These are phyloP conservation scores for Eugnorisma glareosa DNA, from an alignment of 2,888 invertebrate species.

Conservation along the genomic window DNA sequence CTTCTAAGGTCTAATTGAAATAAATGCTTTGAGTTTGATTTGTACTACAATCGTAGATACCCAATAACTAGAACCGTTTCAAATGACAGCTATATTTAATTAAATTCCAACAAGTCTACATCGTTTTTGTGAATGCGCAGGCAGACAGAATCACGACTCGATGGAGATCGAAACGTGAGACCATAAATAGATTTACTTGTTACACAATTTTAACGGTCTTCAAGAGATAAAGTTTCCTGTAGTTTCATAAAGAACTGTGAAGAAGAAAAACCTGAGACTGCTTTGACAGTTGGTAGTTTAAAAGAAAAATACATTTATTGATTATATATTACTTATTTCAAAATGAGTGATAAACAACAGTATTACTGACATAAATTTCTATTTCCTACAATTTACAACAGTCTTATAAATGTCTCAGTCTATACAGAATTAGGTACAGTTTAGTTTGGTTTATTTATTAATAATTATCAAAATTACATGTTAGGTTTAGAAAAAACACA, in stretches of 20 bases:
- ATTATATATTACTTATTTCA: no score
- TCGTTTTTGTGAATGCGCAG: conserved; percentile 67
- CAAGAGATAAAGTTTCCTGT: conserved; percentile 46
- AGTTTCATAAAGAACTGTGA: not conserved
- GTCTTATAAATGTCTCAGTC: not conserved
- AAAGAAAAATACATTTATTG: no score
- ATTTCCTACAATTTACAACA: not conserved
- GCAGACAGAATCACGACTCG: conserved; percentile 70
- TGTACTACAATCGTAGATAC: conserved; percentile 24
- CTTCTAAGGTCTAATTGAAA: no score
- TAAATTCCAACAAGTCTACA: conserved; percentile 60
- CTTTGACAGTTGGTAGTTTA: not conserved
- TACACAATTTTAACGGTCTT: conserved; percentile 75
- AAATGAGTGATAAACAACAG: no score
- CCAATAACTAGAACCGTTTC: conserved; percentile 61
- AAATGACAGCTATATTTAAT: conserved; percentile 67
- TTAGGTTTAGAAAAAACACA: no score
- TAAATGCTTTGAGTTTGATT: no score
- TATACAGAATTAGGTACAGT: not conserved
- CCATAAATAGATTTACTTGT: conserved; percentile 77
- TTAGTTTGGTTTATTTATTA: no score
- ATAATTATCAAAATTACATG: no score
- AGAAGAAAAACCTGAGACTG: not conserved
- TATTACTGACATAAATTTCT: not conserved
- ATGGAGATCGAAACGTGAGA: conserved; percentile 75